A percentile compares a stretch with the other conserved stretches of the same genome.
phyloP scores from a whole-genome alignment of 2,113 vertebrate species.

The Empidonax traillii region DNA sequence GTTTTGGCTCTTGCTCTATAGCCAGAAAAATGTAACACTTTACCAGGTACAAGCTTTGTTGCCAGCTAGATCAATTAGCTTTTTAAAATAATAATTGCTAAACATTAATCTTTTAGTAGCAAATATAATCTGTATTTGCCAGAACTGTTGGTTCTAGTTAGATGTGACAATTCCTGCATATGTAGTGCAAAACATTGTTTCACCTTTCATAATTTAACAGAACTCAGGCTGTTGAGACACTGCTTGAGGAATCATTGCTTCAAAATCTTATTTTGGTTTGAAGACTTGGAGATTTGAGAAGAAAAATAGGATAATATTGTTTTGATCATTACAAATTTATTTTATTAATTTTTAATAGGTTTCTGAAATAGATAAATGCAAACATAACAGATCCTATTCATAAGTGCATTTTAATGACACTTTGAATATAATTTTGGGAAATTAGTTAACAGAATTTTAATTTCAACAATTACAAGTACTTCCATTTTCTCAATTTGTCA shows the following conservation, averaged over 20 bases:
- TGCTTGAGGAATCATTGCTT: neutral
- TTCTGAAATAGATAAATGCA: neutral
- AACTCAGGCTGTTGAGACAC: neutral
- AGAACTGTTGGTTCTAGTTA: neutral
- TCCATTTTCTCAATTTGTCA: neutral
- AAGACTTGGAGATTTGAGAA: neutral
- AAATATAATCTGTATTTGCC: neutral
- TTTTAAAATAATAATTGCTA: neutral
- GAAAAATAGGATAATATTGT: neutral
- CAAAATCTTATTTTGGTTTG: neutral
- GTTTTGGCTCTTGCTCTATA: constrained; percentile 20
- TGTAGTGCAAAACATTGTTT: neutral
- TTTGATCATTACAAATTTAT: neutral
- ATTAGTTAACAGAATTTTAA: neutral
- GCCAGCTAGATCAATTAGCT: neutral
- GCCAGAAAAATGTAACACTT: neutral
- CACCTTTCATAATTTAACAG: neutral
- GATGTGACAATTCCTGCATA: neutral
- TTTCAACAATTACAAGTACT: neutral
- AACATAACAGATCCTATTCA: neutral
- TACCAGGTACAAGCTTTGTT: neutral
- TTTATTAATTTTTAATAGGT: neutral
- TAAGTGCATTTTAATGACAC: neutral
- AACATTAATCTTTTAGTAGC: neutral
- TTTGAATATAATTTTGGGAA: neutral